These are phyloP conservation scores for Cheirogaleus major DNA, from an alignment of 2,797 vertebrate genomes.

Conservation along the genomic window DNA sequence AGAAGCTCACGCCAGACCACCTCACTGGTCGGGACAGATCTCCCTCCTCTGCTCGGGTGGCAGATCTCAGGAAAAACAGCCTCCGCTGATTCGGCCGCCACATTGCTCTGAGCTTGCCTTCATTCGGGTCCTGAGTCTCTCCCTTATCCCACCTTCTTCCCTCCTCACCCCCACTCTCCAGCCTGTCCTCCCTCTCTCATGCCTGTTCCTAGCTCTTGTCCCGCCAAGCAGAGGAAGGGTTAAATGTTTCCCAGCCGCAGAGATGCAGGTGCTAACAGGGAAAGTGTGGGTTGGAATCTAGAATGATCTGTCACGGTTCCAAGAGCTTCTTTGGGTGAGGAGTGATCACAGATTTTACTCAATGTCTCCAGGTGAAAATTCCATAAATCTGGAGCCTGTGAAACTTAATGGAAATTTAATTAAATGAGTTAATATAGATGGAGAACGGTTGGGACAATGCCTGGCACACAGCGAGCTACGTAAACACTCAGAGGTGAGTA, in stretches of 20 bases:
- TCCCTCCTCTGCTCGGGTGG: background rate
- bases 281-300: conserved; percentile 42
- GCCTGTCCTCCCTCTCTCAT: background rate
- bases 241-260: conserved; percentile 10
- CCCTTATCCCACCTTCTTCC: background rate
- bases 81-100: background rate
- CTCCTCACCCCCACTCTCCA: background rate
- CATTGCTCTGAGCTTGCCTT: background rate
- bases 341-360: conserved; percentile 38
- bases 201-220: background rate
- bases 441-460: background rate
- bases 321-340: conserved; percentile 43
- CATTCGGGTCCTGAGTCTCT: too few species aligned
- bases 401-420: conserved; percentile 60
- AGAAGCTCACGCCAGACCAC: background rate
- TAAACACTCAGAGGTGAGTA: conserved; percentile 21
- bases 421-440: conserved; percentile 46
- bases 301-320: conserved; percentile 43
- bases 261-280: conserved; percentile 29
- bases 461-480: background rate
- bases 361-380: conserved; percentile 55
- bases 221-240: background rate
- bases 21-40: background rate
- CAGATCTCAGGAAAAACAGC: background rate
- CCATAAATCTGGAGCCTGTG: conserved; percentile 44